Evolutionary conservation across 2,797 vertebrate species (phyloP).

Genomic region (Mormyrops boulengeri): DNA sequence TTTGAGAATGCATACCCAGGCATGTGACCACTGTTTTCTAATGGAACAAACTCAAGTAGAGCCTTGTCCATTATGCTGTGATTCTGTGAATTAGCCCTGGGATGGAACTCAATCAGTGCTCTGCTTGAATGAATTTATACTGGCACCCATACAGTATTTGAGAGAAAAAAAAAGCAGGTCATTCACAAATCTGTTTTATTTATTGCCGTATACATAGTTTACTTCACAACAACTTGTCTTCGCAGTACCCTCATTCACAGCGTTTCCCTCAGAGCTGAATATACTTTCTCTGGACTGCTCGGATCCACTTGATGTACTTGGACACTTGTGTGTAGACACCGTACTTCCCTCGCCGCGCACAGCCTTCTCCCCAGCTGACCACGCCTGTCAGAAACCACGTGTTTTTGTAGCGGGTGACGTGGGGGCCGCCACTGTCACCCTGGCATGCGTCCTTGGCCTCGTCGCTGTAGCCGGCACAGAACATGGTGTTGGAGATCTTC

Average conservation of each 20-base stretch:
- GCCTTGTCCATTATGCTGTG: background rate
- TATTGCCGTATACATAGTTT: background rate
- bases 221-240: background rate
- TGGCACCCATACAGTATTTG: background rate
- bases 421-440: slow-evolving; percentile 90
- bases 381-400: slow-evolving; percentile 84
- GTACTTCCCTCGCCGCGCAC: slow-evolving; percentile 78
- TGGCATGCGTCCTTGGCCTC: slow-evolving; percentile 77
- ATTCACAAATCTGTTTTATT: slow-evolving; percentile 23
- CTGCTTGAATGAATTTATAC: background rate
- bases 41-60: background rate
- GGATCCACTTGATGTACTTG: slow-evolving; percentile 75
- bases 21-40: background rate
- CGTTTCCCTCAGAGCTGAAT: background rate
- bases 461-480: slow-evolving; percentile 80
- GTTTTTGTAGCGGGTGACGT: slow-evolving; percentile 69
- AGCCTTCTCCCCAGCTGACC: slow-evolving; percentile 95
- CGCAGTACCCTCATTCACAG: background rate
- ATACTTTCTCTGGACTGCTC: slow-evolving; percentile 38
- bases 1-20: background rate
- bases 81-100: background rate
- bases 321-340: slow-evolving; percentile 89
- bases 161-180: background rate
- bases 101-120: background rate
- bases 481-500: slow-evolving; percentile 74